Conservation (phyloP, 2,888 invertebrate species). For the Lasioglossum figueresi region DNA sequence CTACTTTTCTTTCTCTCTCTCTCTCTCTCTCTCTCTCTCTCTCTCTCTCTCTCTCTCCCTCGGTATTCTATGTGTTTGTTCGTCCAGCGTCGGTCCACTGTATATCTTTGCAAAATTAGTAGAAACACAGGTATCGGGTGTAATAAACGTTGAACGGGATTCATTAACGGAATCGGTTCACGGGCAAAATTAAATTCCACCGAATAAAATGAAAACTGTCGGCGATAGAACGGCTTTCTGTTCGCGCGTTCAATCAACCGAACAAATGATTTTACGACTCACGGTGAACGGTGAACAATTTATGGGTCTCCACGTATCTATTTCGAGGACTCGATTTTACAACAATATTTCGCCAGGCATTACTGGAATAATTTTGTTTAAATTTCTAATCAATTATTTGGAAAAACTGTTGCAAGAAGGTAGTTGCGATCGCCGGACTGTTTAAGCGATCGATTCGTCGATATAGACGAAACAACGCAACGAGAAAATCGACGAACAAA, state of each 20-base stretch:
- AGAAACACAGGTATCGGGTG: neutral
- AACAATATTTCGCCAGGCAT: neutral
- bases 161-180: conserved; percentile 28
- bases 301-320: neutral
- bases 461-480: neutral
- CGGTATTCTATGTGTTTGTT: neutral
- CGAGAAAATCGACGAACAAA: neutral
- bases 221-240: conserved; percentile 10
- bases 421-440: neutral
- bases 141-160: conserved; percentile 14
- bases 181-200: conserved; percentile 26
- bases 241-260: conserved; percentile 38
- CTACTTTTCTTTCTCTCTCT: neutral
- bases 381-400: too few species aligned
- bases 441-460: neutral
- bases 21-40: neutral
- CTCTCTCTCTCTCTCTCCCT: neutral
- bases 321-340: neutral
- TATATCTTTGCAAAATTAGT: conserved; percentile 21
- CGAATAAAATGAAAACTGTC: conserved; percentile 22
- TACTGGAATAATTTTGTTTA: neutral
- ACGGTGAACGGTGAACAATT: conserved; percentile 3
- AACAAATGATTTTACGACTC: conserved; percentile 24
- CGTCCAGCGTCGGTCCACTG: neutral
- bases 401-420: neutral